Evolutionary conservation across 2,113 vertebrate genomes (phyloP).

Genomic region (Brevimyrus niger): DNA sequence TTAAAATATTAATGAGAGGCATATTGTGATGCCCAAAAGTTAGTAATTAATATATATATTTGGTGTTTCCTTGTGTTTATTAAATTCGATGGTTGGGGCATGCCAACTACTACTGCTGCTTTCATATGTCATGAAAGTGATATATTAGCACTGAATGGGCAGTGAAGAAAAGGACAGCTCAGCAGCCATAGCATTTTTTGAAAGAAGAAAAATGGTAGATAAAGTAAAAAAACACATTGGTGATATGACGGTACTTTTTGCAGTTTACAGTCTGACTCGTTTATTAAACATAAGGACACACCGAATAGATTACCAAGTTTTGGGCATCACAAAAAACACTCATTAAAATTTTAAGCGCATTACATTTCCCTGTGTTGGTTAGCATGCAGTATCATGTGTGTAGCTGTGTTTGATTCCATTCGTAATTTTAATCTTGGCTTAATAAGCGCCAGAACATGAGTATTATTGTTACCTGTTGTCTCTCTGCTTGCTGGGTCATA

Average conservation of each 20-base stretch:
- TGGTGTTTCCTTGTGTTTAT: not conserved
- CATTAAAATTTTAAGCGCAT: not conserved
- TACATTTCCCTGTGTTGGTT: not conserved
- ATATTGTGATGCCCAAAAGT: not conserved
- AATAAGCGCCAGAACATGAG: not conserved
- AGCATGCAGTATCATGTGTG: not conserved
- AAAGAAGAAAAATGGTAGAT: not conserved
- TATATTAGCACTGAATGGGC: not conserved
- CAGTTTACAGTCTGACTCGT: not conserved
- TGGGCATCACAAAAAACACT: not conserved
- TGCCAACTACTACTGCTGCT: not conserved
- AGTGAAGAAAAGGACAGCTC: not conserved
- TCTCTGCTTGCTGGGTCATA: constrained; percentile 16
- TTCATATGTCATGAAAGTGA: not conserved
- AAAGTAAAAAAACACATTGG: not conserved
- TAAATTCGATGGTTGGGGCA: not conserved
- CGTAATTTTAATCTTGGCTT: not conserved
- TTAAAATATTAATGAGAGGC: not conserved
- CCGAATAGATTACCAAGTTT: not conserved
- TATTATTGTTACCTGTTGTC: constrained; percentile 18
- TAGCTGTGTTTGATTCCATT: not conserved
- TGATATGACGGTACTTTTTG: not conserved
- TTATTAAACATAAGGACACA: not conserved
- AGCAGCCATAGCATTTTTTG: not conserved
- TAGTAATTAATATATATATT: not conserved